Evolutionary conservation across 2,888 invertebrate species (phyloP).

Genomic region (Phlogophora meticulosa): DNA sequence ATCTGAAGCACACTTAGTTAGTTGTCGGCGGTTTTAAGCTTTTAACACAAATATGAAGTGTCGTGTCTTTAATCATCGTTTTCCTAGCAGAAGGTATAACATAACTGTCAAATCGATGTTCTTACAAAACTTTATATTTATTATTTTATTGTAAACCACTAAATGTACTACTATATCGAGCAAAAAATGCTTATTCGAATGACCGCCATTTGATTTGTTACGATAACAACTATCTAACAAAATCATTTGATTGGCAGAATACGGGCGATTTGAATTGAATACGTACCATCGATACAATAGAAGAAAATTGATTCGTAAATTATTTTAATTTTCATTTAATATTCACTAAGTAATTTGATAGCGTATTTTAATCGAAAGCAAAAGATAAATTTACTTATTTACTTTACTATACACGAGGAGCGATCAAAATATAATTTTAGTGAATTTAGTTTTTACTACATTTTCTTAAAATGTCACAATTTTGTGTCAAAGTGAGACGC

Average conservation of each 20-base stretch:
- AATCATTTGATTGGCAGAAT: slow-evolving; percentile 7
- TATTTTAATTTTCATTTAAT: neutral
- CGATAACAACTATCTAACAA: slow-evolving; percentile 7
- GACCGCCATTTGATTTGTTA: slow-evolving; percentile 13
- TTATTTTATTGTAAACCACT: slow-evolving; percentile 11
- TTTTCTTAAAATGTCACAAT: neutral
- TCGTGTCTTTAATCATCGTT: neutral
- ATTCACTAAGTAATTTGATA: slow-evolving; percentile 38
- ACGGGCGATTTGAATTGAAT: slow-evolving; percentile 25
- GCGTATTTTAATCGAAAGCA: slow-evolving; percentile 58
- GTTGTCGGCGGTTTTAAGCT: slow-evolving; percentile 14
- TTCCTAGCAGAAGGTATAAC: slow-evolving; percentile 1
- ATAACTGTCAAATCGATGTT: neutral
- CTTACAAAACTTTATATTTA: neutral
- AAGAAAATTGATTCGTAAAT: slow-evolving; percentile 17
- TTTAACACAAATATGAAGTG: slow-evolving; percentile 7
- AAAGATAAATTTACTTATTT: slow-evolving; percentile 40
- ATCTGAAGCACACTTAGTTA: slow-evolving; percentile 39
- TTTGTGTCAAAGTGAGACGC: neutral
- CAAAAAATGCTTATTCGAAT: slow-evolving; percentile 11
- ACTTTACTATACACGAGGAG: slow-evolving; percentile 65
- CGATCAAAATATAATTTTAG: slow-evolving; percentile 66
- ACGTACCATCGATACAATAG: slow-evolving; percentile 7
- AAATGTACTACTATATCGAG: neutral
- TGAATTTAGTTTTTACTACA: neutral